These are phyloP conservation scores for Epistrophella euchroma DNA, from an alignment of 2,888 invertebrate species.

Conservation along the genomic window DNA sequence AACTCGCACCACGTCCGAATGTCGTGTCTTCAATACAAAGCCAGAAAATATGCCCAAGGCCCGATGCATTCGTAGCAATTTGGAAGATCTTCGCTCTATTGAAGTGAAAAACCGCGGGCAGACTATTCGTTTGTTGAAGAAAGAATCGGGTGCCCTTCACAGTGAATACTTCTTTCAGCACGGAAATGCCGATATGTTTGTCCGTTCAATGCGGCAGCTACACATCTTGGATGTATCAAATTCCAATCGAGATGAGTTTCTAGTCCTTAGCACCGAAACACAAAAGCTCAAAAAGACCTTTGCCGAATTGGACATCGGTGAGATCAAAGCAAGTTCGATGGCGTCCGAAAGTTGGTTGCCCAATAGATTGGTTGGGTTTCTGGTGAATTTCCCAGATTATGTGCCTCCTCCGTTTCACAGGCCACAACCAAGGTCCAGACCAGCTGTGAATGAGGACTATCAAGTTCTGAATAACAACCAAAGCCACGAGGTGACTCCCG, in stretches of 20 bases:
- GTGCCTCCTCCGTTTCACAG: conserved; percentile 81
- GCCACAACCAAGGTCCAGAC: conserved; percentile 77
- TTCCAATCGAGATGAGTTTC: conserved; percentile 89
- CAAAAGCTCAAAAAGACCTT: conserved; percentile 93
- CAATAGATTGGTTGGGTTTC: conserved; percentile 81
- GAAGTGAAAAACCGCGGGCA: conserved; percentile 85
- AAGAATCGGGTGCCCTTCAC: conserved; percentile 85
- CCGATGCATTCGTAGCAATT: conserved; percentile 85
- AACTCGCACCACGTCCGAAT: conserved; percentile 82
- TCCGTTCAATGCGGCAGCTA: conserved; percentile 81
- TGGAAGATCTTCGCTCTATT: conserved; percentile 88
- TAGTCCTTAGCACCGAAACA: conserved; percentile 89
- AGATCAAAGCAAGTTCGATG: conserved; percentile 81
- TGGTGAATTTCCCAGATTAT: conserved; percentile 82
- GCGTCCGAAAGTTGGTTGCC: conserved; percentile 82
- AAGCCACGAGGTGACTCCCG: conserved; percentile 85
- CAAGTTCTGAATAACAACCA: conserved; percentile 81
- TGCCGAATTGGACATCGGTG: conserved; percentile 91
- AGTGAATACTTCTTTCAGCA: conserved; percentile 94
- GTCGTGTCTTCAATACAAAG: conserved; percentile 82
- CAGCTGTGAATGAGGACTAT: conserved; percentile 80
- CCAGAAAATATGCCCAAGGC: conserved; percentile 80
- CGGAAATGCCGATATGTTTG: conserved; percentile 90
- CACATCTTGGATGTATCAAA: conserved; percentile 83
- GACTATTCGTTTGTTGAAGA: conserved; percentile 87